phyloP scores from a whole-genome alignment of 1,140 invertebrate genomes.

The Holotrichia oblita region DNA sequence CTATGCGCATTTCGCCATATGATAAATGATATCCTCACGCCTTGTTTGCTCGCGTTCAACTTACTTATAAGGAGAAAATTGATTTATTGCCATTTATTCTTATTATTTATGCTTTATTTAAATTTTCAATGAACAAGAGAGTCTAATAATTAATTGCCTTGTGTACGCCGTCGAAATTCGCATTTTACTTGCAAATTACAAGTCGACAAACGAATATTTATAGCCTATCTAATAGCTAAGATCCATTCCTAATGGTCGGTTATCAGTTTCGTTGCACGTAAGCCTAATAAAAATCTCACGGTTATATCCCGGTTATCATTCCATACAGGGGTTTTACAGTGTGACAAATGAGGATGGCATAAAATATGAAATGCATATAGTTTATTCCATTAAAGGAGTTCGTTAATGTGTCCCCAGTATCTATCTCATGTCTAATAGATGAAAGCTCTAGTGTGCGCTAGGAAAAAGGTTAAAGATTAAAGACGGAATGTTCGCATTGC shows the following conservation, averaged over 20 bases:
- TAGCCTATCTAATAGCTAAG: constrained; percentile 11
- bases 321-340: background rate
- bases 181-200: constrained; percentile 8
- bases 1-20: background rate
- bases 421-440: background rate
- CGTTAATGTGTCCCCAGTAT: background rate
- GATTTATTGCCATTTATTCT: background rate
- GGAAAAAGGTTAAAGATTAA: constrained; percentile 13
- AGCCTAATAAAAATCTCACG: background rate
- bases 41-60: background rate
- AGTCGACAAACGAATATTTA: background rate
- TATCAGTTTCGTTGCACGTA: background rate
- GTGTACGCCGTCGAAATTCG: constrained; percentile 10
- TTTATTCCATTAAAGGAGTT: constrained; percentile 11
- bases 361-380: constrained; percentile 3
- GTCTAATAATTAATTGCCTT: constrained; percentile 1
- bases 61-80: background rate
- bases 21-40: background rate
- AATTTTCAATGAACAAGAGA: constrained; percentile 20
- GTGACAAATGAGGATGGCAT: constrained; percentile 3
- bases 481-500: background rate
- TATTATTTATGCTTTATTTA: constrained; percentile 22
- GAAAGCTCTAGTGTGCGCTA: background rate
- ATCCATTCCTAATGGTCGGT: constrained; percentile 2
- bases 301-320: background rate